Percentiles rank a stretch among this genome's conserved stretches.
Conservation (phyloP, 2,113 vertebrate genomes). For the Grammomys surdaster region DNA sequence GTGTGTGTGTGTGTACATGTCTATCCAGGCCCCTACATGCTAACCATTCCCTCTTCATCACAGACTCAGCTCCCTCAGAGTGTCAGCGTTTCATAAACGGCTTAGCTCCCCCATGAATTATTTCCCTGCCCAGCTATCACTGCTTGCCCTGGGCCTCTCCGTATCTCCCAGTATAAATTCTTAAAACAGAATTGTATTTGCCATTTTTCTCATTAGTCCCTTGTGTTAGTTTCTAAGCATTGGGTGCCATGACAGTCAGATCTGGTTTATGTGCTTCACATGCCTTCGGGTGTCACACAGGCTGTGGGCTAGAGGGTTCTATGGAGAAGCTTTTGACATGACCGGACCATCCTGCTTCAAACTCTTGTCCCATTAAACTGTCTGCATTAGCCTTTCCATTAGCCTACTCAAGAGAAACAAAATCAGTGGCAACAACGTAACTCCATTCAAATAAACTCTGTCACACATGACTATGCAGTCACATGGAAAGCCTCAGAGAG, state of each 20-base stretch:
- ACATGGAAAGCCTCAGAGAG: background rate
- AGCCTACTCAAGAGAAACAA: background rate
- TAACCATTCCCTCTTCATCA: too few relatives aligned
- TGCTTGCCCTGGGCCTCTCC: background rate
- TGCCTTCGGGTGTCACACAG: background rate
- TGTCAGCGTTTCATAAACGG: background rate
- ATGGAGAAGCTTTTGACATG: background rate
- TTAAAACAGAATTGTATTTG: background rate
- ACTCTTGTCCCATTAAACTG: background rate
- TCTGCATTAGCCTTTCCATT: background rate
- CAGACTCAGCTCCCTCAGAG: too few relatives aligned
- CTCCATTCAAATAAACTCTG: background rate
- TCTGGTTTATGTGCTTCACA: background rate
- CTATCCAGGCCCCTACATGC: too few relatives aligned
- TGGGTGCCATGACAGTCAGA: background rate
- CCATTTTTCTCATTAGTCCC: background rate
- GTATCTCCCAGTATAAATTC: background rate
- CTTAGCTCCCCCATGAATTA: background rate
- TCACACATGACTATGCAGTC: background rate
- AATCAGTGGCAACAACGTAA: background rate
- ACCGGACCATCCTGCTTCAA: background rate
- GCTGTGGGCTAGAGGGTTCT: background rate
- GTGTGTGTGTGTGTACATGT: too few relatives aligned
- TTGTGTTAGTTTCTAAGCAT: background rate
- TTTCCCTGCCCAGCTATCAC: background rate